Evolutionary conservation across 30 jellyfish, hydroid and myxozoan species (phyloP), one percentile per base, ranked within the genome.

Genomic region (Morbakka virulenta): DNA sequence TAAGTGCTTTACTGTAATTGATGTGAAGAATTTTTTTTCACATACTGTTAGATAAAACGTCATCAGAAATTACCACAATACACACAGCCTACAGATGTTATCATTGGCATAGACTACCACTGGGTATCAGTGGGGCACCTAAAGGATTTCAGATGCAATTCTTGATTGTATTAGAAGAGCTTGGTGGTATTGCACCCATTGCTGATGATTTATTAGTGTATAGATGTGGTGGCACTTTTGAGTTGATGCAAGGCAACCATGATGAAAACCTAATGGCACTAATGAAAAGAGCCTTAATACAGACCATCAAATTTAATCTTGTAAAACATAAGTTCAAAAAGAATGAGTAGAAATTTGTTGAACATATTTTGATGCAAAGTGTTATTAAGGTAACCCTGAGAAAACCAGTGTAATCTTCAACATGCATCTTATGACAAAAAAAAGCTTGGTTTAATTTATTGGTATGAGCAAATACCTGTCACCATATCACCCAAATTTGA

Each of bases 191-290:
- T 17, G 80, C 80, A 36, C 11, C 30, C 11, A 49, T 32, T 32
- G 81, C 81, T 12, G 82, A 70, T 70, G 82, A 70, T 22, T 14
- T 65, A 12, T 69, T 65, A 22, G 77, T 65, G n/a, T 65, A 65
- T 28, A 80, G 82, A 3, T 3, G 17, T 4, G 77, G 67, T 65
- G 68, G 17, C 57, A 41, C 13, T 4, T n/a, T n/a, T 41, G 77
- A 65, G n/a, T 11, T 28, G 3, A 30, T 28, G 12, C 81, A 70
- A 70, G 34, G 11, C n/a, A 80, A 70, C 81, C 82, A 70, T 80
- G 78, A 31, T 24, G 13, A 11, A 66, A 70, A 35, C n/a, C 9
- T 70, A 9, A 70, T 70, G 36, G 81, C 9, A 36, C 81, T 35
- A 31, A 32, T 36, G 32, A 69, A 70, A 17, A 9, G 82, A 11